A percentile compares a stretch with the other conserved stretches of the same genome.
Conservation (phyloP, 1,140 invertebrate species). For the Drosophila bocqueti region DNA sequence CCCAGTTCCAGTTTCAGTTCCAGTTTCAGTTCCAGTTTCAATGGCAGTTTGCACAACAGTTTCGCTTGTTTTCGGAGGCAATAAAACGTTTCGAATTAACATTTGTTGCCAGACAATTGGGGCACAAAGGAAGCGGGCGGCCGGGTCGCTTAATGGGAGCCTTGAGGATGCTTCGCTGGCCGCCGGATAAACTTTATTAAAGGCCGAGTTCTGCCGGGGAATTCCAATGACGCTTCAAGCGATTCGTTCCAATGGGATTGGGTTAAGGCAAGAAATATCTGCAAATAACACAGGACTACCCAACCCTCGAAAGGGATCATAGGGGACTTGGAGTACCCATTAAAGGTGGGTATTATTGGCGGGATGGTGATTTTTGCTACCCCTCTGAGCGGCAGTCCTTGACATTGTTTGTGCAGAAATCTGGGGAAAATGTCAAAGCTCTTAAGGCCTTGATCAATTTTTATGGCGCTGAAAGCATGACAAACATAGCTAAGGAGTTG, state of each 20-base stretch:
- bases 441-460: neutral
- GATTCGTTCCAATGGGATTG: neutral
- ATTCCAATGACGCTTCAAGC: constrained; percentile 11
- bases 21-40: constrained; percentile 24
- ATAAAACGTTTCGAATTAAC: constrained; percentile 68
- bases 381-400: neutral
- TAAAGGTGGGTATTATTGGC: neutral
- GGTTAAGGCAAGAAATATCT: neutral
- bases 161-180: constrained; percentile 39
- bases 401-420: neutral
- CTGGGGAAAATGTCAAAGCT: neutral
- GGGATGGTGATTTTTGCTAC: neutral
- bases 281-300: neutral
- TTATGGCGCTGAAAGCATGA: neutral
- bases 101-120: constrained; percentile 50
- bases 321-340: neutral
- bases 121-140: constrained; percentile 10
- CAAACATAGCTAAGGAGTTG: neutral
- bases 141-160: constrained; percentile 25
- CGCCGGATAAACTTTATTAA: constrained; percentile 29
- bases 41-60: constrained; percentile 11
- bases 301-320: neutral
- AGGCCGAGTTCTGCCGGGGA: constrained; percentile 7
- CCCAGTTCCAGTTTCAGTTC: neutral
- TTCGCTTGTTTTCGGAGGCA: constrained; percentile 34